Conservation (phyloP, 2,888 invertebrate species). For the Rhagonycha fulva region DNA sequence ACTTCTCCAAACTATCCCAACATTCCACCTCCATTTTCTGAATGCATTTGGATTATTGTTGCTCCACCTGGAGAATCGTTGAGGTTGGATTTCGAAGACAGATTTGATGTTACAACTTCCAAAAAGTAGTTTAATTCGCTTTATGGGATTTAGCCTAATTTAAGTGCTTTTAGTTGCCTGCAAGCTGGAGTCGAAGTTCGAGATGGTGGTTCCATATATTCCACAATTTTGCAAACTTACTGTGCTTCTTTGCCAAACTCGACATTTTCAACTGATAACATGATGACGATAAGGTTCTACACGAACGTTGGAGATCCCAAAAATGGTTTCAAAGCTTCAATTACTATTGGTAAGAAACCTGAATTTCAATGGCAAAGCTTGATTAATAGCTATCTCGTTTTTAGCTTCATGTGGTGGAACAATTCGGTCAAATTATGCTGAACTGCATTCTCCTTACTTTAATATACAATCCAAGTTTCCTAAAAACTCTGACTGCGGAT, state of each 20-base stretch:
- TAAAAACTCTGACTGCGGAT: conserved; percentile 68
- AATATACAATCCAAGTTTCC: conserved; percentile 62
- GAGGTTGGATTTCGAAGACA: conserved; percentile 73
- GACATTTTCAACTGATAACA: conserved; percentile 66
- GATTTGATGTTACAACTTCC: conserved; percentile 68
- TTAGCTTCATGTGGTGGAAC: conserved; percentile 77
- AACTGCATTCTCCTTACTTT: conserved; percentile 70
- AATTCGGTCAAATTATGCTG: conserved; percentile 62
- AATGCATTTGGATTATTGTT: conserved; percentile 81
- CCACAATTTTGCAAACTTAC: conserved; percentile 67
- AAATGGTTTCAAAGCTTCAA: conserved; percentile 76
- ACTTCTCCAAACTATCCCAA: conserved; percentile 82
- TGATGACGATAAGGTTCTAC: conserved; percentile 71
- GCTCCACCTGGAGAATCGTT: conserved; percentile 76
- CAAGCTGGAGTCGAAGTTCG: conserved; percentile 76
- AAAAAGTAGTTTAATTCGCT: conserved; percentile 43
- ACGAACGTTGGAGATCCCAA: conserved; percentile 71
- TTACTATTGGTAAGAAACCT: conserved; percentile 65
- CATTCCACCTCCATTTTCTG: conserved; percentile 75
- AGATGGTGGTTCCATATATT: conserved; percentile 77
- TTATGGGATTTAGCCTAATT: conserved; percentile 2
- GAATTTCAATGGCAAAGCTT: neutral
- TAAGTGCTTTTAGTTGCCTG: conserved; percentile 55
- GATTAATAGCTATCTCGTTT: conserved; percentile 25
- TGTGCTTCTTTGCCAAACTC: conserved; percentile 69